phyloP scores from a whole-genome alignment of 2,797 vertebrate species.

The Gallinago nigripennis region DNA sequence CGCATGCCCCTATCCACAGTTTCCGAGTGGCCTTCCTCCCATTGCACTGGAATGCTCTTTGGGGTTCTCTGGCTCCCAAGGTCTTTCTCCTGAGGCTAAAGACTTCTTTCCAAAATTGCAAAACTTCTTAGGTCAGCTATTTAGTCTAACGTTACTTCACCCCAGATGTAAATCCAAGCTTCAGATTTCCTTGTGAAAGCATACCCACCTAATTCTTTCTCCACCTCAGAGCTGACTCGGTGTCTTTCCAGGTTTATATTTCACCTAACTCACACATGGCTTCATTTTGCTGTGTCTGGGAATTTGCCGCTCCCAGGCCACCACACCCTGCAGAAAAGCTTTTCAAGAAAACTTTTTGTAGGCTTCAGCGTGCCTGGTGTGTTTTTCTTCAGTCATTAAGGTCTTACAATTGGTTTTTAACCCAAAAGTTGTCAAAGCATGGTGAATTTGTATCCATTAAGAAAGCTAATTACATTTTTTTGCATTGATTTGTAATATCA shows the following conservation, averaged over 20 bases:
- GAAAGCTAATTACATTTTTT: neutral
- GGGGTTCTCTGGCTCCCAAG: neutral
- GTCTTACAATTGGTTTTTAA: slow-evolving; percentile 22
- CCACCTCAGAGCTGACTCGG: neutral
- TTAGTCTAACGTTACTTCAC: neutral
- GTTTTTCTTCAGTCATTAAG: neutral
- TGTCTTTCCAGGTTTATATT: slow-evolving; percentile 52
- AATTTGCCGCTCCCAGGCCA: slow-evolving; percentile 48
- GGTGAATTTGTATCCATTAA: neutral
- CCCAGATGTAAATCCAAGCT: slow-evolving; percentile 7
- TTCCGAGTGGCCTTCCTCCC: neutral
- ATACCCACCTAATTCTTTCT: slow-evolving; percentile 28
- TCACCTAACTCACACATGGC: slow-evolving; percentile 60
- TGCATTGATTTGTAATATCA: neutral
- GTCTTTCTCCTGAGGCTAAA: neutral
- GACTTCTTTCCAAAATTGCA: neutral
- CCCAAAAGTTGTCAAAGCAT: neutral
- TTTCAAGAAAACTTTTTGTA: slow-evolving; percentile 16
- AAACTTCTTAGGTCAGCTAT: neutral
- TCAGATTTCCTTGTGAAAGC: slow-evolving; percentile 52
- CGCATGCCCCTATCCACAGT: no score
- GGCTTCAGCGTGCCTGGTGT: neutral
- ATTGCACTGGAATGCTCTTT: neutral
- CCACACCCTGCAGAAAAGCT: slow-evolving; percentile 46
- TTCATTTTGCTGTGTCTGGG: slow-evolving; percentile 61